Conservation (phyloP, 2,113 vertebrate genomes). For the Prinia subflava region DNA sequence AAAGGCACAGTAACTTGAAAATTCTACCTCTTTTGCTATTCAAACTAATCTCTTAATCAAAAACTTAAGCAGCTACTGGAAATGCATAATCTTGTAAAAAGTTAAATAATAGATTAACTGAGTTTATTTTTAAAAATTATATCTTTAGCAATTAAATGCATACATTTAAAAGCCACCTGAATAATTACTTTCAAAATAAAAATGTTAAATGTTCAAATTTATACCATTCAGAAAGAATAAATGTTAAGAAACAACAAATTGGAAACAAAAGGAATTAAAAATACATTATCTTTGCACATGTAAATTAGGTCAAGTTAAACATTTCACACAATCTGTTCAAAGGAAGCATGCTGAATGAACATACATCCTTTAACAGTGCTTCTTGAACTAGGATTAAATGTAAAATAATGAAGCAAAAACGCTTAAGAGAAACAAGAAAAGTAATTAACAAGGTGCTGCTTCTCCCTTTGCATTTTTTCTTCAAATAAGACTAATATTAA, state of each 20-base stretch:
- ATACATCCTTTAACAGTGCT: neutral
- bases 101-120: neutral
- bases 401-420: neutral
- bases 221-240: neutral
- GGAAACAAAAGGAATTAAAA: constrained; percentile 4
- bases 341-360: constrained; percentile 8
- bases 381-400: neutral
- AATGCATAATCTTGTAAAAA: neutral
- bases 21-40: neutral
- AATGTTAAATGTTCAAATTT: neutral
- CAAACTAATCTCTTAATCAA: neutral
- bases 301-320: constrained; percentile 13
- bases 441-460: neutral
- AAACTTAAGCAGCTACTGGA: neutral
- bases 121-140: neutral
- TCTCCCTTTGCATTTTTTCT: neutral
- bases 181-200: neutral
- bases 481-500: neutral
- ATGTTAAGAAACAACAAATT: neutral
- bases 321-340: constrained; percentile 24
- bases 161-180: neutral
- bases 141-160: neutral
- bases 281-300: neutral
- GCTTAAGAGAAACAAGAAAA: neutral
- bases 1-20: neutral